Base-by-base conservation (phyloP, 2,113 vertebrate genomes). In the Hippocampus mohnikei region DNA sequence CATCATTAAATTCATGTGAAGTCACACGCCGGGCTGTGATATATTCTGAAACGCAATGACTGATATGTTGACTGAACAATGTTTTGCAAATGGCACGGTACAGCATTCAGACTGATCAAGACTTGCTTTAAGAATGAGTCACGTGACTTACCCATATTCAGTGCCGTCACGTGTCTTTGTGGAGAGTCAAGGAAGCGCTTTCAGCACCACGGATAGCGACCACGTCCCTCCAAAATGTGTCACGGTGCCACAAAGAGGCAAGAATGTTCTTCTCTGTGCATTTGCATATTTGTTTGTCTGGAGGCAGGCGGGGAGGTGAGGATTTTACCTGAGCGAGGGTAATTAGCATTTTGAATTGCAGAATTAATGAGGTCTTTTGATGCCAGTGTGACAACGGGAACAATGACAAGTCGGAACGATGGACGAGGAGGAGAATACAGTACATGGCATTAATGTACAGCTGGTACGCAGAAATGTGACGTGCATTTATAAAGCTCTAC, bases 301-400 rank as follows among this genome's bases (percentile, higher is more conserved):
- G 18, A 9, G 48, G 56, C 72, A 2, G 62, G 5, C 64, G 37
- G 42, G 78, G 68, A 84, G 74, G 63, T 80, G 70, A 73, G n/a
- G 23, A 71, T 76, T 76, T 50, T 33, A 33, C 61, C 56, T 75
- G 75, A 72, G 73, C 42, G 3, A 20, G 52, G 70, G 6, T 81
- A 75, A 88, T 87, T 85, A 81, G 70, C 76, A 42, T 77, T 78
- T 72, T 50, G 66, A 61, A 18, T 18, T 72, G 69, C 63, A 78
- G 67, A 79, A 82, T 82, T 84, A 87, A 88, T 85, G 79, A 73
- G 73, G 58, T 63, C 40, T 63, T 70, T 73, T 69, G 63, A 73
- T 71, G 77, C 61, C 78, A 16, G 46, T 4, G 46, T 48, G 76
- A 77, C 69, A 52, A 9, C 27, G 71, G 53, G 62, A 55, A 70